Conservation (phyloP, 1,140 invertebrate species). For the Aculops lycopersici region DNA sequence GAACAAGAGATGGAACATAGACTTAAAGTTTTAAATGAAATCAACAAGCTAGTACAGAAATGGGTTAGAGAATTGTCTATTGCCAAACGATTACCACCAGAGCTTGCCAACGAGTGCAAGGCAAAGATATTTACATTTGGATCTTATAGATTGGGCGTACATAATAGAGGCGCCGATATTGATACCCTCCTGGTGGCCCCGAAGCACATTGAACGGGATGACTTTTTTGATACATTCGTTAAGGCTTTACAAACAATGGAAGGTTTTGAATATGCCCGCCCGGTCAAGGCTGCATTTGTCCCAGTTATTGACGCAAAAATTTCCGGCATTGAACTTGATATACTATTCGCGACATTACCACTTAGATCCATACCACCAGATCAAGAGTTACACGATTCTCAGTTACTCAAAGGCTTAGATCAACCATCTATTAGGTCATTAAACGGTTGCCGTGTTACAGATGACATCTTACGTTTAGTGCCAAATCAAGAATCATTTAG, state of each 20-base stretch:
- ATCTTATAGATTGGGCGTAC: slow-evolving; percentile 64
- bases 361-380: slow-evolving; percentile 57
- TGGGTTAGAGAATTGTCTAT: slow-evolving; percentile 69
- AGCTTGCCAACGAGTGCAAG: slow-evolving; percentile 48
- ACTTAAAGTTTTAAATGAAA: slow-evolving; percentile 29
- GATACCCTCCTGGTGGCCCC: slow-evolving; percentile 92
- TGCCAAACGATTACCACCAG: slow-evolving; percentile 52
- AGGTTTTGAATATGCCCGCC: slow-evolving; percentile 48
- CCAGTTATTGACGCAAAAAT: slow-evolving; percentile 98
- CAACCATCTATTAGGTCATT: slow-evolving; percentile 80
- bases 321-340: slow-evolving; percentile 78
- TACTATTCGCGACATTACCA: slow-evolving; percentile 72
- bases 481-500: slow-evolving; percentile 80
- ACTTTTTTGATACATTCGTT: slow-evolving; percentile 83
- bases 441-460: slow-evolving; percentile 89
- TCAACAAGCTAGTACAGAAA: slow-evolving; percentile 56
- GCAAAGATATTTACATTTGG: slow-evolving; percentile 98
- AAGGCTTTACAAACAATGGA: slow-evolving; percentile 53
- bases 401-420: slow-evolving; percentile 72
- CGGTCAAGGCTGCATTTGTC: slow-evolving; percentile 93
- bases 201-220: slow-evolving; percentile 57
- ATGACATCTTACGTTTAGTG: slow-evolving; percentile 67
- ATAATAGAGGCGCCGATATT: slow-evolving; percentile 79
- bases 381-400: slow-evolving; percentile 58
- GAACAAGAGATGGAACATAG: slow-evolving; percentile 63